Percentiles rank a stretch among this genome's conserved stretches.
Evolutionary conservation across 2,888 invertebrate genomes (phyloP).

Genomic region (Trachelus tabidus): DNA sequence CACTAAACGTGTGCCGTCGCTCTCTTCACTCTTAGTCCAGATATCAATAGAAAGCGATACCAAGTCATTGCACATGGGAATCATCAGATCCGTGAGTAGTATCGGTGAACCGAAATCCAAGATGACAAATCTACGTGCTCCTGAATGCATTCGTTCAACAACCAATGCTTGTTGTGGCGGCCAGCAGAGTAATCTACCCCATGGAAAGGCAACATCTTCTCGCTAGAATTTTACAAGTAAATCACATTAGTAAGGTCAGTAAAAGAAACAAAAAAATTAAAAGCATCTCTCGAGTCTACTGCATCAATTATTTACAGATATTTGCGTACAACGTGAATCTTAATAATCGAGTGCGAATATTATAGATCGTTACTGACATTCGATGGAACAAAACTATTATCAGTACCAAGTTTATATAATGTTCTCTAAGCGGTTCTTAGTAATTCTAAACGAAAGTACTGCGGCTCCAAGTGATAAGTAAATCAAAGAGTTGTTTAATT

Average conservation of each 20-base stretch:
- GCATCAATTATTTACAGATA: background rate
- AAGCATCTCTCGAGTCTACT: background rate
- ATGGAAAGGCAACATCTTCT: constrained; percentile 70
- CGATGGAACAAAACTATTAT: background rate
- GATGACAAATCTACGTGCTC: constrained; percentile 91
- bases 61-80: constrained; percentile 84
- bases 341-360: background rate
- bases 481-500: background rate
- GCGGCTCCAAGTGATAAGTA: background rate
- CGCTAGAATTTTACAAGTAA: constrained; percentile 39
- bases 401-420: background rate
- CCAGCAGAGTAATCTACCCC: constrained; percentile 82
- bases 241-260: background rate
- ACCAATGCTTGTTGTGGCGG: constrained; percentile 88
- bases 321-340: background rate
- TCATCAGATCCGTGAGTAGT: constrained; percentile 85
- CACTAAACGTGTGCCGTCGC: constrained; percentile 85
- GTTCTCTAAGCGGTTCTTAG: background rate
- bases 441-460: background rate
- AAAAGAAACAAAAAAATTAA: background rate
- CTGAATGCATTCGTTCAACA: constrained; percentile 93
- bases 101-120: constrained; percentile 91
- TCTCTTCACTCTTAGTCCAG: constrained; percentile 89
- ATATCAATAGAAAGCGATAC: constrained; percentile 90
- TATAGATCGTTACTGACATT: background rate